Evolutionary conservation across 2,797 vertebrate genomes (phyloP), one percentile per base, ranked within the genome.

Genomic region (Danio choprae): DNA sequence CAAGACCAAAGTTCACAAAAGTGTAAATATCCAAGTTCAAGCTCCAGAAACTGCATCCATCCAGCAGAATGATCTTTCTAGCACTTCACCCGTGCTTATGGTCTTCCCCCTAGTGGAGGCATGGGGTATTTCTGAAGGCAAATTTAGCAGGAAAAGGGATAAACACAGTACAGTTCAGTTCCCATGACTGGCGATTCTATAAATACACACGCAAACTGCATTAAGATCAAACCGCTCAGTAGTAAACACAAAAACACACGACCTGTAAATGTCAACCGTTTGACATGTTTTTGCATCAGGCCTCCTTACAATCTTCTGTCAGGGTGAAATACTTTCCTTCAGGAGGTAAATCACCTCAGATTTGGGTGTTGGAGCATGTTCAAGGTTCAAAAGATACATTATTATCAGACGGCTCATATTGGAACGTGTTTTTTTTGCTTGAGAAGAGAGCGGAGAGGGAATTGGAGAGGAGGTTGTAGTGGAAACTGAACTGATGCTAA

Each of bases 61-160:
- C 80, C 59, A 55, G 76, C 16, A 83, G 79, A 40, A 58, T 55
- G 55, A 53, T 18, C 38, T 5, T 46, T 11, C 10, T 38, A 48
- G 55, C 7, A 11, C 12, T 51, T n/a, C 71, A 85, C 85, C 81
- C 69, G 79, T 88, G 91, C 89, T 89, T 89, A 91, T 86, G 89
- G 89, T 87, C 91, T 92, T 88, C 93, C 93, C 91, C 87, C 93
- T 93, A 89, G 93, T 93, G 94, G 93, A 86, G 79, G 67, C 77
- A 88, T 77, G 6, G n/a, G 18, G 85, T 74, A 91, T 78, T 89
- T 84, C n/a, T 64, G 43, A 18, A 44, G 22, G 18, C 38, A 43
- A 71, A 53, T 22, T 16, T 18, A 80, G 15, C 29, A 4, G 38
- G 71, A 20, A 77, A 10, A 41, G 6, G 3, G 41, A 56, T 73